Evolutionary conservation across 2,797 vertebrate species (phyloP).

Genomic region (Ambastaia sidthimunki): DNA sequence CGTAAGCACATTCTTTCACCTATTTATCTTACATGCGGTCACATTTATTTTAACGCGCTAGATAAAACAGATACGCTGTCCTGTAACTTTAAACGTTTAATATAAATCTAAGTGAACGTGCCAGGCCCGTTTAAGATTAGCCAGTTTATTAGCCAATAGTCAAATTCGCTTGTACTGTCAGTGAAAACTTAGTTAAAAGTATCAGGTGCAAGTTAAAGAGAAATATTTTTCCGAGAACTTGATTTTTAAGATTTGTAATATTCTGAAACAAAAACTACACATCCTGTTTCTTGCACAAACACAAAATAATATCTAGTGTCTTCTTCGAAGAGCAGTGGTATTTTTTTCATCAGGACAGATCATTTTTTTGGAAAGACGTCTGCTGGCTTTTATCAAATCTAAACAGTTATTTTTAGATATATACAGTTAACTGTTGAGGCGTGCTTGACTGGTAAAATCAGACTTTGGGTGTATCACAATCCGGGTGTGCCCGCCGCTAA

Average conservation of each 20-base stretch:
- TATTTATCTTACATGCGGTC: background rate
- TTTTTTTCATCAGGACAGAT: background rate
- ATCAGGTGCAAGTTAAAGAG: background rate
- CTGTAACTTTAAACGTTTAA: background rate
- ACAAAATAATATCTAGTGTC: background rate
- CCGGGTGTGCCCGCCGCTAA: constrained; percentile 20
- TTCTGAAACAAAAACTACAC: background rate
- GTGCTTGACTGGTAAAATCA: background rate
- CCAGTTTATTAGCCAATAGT: background rate
- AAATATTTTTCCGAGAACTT: no score
- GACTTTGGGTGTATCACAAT: constrained; percentile 9
- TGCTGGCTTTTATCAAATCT: background rate
- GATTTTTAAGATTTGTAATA: background rate
- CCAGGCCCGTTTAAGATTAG: no score
- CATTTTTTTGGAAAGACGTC: background rate
- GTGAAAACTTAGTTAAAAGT: background rate
- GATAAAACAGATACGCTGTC: no score
- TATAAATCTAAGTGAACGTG: background rate
- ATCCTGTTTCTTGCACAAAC: background rate
- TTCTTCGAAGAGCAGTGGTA: background rate
- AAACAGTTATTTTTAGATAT: background rate
- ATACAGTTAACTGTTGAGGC: background rate
- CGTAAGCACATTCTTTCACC: constrained; percentile 48
- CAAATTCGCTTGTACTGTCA: background rate
- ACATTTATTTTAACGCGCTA: background rate